Evolutionary conservation across 1,140 invertebrate species (phyloP).

Genomic region (Spodoptera litura): DNA sequence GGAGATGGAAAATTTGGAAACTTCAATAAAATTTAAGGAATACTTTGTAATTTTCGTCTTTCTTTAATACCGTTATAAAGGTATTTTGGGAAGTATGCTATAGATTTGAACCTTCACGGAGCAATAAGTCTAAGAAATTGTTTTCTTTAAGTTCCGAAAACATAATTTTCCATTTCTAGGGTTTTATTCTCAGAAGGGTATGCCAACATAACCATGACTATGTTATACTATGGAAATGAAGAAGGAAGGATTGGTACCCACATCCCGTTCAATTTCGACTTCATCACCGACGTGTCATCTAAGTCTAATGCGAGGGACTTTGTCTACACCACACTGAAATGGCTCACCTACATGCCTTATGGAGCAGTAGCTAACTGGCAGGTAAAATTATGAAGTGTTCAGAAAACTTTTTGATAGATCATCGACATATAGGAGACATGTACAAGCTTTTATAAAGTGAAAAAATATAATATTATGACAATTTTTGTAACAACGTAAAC

Average conservation of each 20-base stretch:
- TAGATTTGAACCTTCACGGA: not conserved
- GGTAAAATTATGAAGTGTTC: constrained; percentile 64
- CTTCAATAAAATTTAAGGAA: constrained; percentile 18
- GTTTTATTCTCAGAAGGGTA: constrained; percentile 91
- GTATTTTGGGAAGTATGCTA: not conserved
- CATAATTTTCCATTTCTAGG: constrained; percentile 67
- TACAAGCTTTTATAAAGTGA: no score
- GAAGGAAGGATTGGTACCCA: constrained; percentile 84
- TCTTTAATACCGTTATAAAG: constrained; percentile 6
- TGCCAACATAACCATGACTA: constrained; percentile 85
- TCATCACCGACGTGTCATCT: constrained; percentile 84
- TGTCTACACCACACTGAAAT: constrained; percentile 84
- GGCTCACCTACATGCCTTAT: constrained; percentile 85
- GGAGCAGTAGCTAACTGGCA: constrained; percentile 87
- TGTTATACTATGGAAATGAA: constrained; percentile 87
- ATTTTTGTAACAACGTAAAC: no score
- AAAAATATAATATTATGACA: no score
- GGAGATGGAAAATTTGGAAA: constrained; percentile 3
- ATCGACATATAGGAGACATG: no score
- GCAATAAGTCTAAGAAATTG: not conserved
- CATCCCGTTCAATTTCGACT: constrained; percentile 91
- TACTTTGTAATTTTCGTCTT: constrained; percentile 23
- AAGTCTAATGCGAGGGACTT: constrained; percentile 82
- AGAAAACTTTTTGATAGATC: no score
- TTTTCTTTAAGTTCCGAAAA: not conserved